phyloP scores from a whole-genome alignment of 1,140 invertebrate genomes.

The Pogonognathellus flavescens region DNA sequence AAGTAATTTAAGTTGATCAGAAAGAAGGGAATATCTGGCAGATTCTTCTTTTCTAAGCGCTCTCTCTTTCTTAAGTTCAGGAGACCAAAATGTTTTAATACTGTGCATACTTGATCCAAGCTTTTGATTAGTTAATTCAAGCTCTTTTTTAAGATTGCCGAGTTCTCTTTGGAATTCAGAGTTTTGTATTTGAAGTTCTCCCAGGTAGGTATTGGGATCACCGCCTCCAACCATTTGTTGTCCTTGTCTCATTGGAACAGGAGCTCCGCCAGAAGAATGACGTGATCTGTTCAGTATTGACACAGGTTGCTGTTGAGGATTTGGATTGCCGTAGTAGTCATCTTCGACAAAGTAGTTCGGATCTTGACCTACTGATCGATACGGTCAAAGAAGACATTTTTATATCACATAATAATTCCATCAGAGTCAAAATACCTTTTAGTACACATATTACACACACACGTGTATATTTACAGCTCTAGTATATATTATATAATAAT shows the following conservation, averaged over 20 bases:
- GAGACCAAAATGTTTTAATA: constrained; percentile 99
- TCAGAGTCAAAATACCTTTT: neutral
- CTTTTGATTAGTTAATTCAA: constrained; percentile 97
- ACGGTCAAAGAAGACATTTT: neutral
- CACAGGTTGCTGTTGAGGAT: constrained; percentile 53
- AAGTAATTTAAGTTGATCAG: constrained; percentile 95
- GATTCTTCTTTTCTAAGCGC: constrained; percentile 97
- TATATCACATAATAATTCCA: constrained; percentile 14
- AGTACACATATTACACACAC: too few species aligned
- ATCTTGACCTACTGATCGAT: constrained; percentile 49
- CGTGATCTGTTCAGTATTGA: constrained; percentile 60
- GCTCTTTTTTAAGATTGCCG: constrained; percentile 94
- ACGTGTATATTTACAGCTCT: too few species aligned
- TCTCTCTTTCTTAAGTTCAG: constrained; percentile 97
- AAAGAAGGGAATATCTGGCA: constrained; percentile 95
- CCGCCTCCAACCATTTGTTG: constrained; percentile 56
- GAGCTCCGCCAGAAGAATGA: constrained; percentile 53
- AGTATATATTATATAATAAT: too few species aligned
- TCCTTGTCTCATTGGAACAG: constrained; percentile 34
- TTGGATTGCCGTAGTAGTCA: constrained; percentile 56
- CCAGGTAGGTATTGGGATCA: constrained; percentile 77
- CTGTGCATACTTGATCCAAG: constrained; percentile 98
- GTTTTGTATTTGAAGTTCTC: constrained; percentile 95
- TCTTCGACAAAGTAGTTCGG: constrained; percentile 50
- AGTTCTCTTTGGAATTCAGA: constrained; percentile 95